Base-by-base conservation (phyloP, 2,113 vertebrate species). In the Gopherus flavomarginatus region DNA sequence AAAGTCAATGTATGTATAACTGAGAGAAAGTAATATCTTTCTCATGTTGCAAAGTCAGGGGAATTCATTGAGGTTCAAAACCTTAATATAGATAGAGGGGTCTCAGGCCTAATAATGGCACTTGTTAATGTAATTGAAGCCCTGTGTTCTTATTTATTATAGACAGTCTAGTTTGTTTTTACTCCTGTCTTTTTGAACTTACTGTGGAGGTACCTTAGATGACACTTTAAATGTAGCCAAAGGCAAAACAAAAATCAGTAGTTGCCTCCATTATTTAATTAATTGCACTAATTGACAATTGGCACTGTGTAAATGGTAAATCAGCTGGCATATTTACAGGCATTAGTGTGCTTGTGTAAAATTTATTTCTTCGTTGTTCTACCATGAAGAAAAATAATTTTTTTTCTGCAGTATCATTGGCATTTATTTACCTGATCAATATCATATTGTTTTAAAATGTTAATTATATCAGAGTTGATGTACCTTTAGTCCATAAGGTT, bases 261-360 rank as follows among this genome's bases (percentile, higher is more conserved):
- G 42, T 91, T 90, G n/a, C 38, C 89, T 96, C 94, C 50, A 54
- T 1, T 9, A 5, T 75, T 91, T 79, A 21, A 14, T 90, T 94
- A 94, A 95, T 90, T 95, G 90, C 65, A 24, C n/a, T 96, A 91
- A 69, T 93, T 88, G 93, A 89, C 85, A 92, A 44, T 85, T 92
- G 75, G 6, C 57, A 75, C 75, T 83, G 26, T 88, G 21, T 85
- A 92, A 96, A 92, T 91, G 90, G 88, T 89, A 86, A 94, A 94
- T 92, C 95, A 95, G 49, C 97, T 94, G 59, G 38, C 26, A 3
- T n/a, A 38, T 77, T 97, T 81, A 86, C 88, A 86, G 59, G 44
- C 27, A 42, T 65, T 53, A 65, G 0, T 49, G 6, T 29, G 19
- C 75, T 90, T 94, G 81, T 94, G 88, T 83, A 81, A 85, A 96